Percentiles rank a stretch among this genome's conserved stretches.
Conservation (phyloP, 2,797 vertebrate genomes). For the Epinephelus malabaricus region DNA sequence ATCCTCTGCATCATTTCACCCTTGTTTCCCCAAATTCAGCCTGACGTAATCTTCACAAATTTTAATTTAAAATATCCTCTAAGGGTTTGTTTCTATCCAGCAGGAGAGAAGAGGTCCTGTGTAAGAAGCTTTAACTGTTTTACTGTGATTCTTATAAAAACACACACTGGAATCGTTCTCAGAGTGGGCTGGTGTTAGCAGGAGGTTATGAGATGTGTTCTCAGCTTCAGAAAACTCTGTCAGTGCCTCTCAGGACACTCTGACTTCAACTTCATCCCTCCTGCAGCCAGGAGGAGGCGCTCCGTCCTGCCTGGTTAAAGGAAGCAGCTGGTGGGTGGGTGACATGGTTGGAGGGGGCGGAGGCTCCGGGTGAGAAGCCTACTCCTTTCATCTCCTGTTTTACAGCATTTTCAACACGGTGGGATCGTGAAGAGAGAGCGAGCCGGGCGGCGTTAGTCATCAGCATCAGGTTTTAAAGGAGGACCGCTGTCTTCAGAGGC, state of each 20-base stretch:
- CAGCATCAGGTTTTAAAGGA: constrained; percentile 77
- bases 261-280: constrained; percentile 7
- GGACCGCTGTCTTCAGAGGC: constrained; percentile 85
- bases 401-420: constrained; percentile 31
- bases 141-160: not conserved
- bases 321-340: constrained; percentile 19
- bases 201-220: not conserved
- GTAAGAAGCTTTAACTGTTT: too few species aligned
- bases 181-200: not conserved
- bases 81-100: not conserved
- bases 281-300: constrained; percentile 46
- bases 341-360: not conserved
- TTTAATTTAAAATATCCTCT: not conserved
- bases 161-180: not conserved
- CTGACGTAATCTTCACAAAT: not conserved
- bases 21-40: not conserved
- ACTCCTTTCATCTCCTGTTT: constrained; percentile 21
- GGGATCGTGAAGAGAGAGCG: constrained; percentile 41
- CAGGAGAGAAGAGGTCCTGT: not conserved
- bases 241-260: constrained; percentile 10
- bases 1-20: not conserved
- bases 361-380: constrained; percentile 1
- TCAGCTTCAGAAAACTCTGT: constrained; percentile 7
- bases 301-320: constrained; percentile 13
- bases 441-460: constrained; percentile 69